These are phyloP conservation scores for Gopherus evgoodei DNA, from an alignment of 2,113 vertebrate species.

Conservation along the genomic window DNA sequence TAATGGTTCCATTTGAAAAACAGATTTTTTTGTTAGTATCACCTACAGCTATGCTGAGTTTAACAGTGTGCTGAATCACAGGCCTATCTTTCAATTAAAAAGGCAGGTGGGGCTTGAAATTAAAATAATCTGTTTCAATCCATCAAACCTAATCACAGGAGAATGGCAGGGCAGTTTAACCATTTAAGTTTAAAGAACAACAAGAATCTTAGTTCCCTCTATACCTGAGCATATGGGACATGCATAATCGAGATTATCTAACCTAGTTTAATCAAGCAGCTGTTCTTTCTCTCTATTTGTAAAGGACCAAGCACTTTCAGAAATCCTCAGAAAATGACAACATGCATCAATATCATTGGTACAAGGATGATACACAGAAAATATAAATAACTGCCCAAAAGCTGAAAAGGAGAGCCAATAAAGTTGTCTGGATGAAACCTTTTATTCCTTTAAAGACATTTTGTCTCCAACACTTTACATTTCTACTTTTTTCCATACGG, in stretches of 20 bases:
- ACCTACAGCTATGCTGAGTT: neutral
- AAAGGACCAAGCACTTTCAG: neutral
- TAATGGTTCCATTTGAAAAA: conserved; percentile 17
- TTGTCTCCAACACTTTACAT: neutral
- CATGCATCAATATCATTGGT: neutral
- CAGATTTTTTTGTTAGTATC: conserved; percentile 1
- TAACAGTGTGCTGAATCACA: neutral
- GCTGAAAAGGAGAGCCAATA: neutral
- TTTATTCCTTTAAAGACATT: neutral
- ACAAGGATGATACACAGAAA: neutral
- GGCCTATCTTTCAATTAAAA: conserved; percentile 34
- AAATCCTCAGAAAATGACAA: neutral
- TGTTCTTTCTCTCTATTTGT: neutral
- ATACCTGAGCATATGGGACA: neutral
- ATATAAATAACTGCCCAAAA: neutral
- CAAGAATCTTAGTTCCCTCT: neutral
- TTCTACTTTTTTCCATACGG: neutral
- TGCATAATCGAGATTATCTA: neutral
- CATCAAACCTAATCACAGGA: neutral
- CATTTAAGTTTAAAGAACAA: neutral
- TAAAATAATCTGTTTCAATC: conserved; percentile 11
- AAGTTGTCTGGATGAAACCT: neutral
- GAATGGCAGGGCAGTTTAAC: neutral
- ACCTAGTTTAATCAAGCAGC: neutral
- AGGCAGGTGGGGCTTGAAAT: neutral